These are phyloP conservation scores for Myotis pilosus DNA, from an alignment of 2,797 vertebrate genomes.

Conservation along the genomic window DNA sequence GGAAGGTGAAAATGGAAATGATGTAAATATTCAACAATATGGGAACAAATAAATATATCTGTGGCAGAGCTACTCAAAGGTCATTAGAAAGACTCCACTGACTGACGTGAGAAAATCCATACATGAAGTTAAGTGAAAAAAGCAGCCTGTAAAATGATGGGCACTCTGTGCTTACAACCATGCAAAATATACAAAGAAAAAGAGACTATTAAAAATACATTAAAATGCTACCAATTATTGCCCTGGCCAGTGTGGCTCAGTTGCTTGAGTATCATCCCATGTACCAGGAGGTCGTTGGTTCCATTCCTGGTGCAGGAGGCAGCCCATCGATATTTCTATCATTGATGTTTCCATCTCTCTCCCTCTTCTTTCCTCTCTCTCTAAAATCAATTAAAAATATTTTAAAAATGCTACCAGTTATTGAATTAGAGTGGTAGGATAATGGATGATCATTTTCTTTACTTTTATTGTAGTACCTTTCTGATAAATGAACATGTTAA, in stretches of 20 bases:
- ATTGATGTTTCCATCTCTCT: too few relatives aligned
- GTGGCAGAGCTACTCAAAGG: background rate
- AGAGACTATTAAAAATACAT: background rate
- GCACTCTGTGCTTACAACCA: background rate
- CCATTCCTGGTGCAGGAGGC: too few relatives aligned
- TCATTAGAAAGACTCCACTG: background rate
- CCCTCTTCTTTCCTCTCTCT: too few relatives aligned
- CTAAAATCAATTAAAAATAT: too few relatives aligned
- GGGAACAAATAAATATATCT: background rate
- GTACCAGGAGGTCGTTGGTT: too few relatives aligned
- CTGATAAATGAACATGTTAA: background rate
- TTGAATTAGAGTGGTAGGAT: background rate
- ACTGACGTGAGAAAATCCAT: background rate
- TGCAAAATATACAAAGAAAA: background rate
- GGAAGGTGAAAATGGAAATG: background rate
- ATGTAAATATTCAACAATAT: background rate
- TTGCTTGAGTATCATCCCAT: too few relatives aligned
- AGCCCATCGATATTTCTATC: too few relatives aligned
- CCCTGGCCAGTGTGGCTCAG: too few relatives aligned
- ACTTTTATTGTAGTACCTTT: background rate
- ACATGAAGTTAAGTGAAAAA: background rate
- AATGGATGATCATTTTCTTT: background rate
- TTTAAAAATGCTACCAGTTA: background rate
- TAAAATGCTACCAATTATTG: background rate
- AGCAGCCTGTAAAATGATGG: conserved; percentile 25